Base-by-base conservation (phyloP, 2,113 vertebrate genomes). In the Seriola aureovittata region DNA sequence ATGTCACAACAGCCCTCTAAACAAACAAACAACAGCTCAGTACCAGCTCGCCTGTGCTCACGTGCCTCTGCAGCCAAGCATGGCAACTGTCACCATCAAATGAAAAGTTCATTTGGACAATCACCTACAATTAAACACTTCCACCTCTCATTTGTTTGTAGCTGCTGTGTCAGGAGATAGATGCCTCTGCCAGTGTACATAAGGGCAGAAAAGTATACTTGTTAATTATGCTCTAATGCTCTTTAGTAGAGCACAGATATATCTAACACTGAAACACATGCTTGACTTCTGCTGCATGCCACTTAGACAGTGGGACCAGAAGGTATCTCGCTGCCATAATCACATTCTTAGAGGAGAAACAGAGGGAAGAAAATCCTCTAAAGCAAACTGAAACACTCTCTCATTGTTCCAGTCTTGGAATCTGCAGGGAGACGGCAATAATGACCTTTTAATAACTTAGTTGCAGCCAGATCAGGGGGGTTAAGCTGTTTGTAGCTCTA, bases 391-490 rank as follows among this genome's bases (percentile, higher is more conserved):
- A 86, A 89, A 88, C 82, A 75, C 81, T 78, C 84, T 72, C 78
- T 78, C 85, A 92, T 90, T 93, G 91, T 92, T 91, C 80, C 88
- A 71, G 77, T 79, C 75, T 82, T 64, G 68, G 85, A 85, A 85
- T 90, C 84, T 89, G 87, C 78, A 77, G 80, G 85, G 88, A 81
- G 84, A 87, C 58, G 29, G 46, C 84, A 92, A 76, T 92, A 90
- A 92, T 88, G 92, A 94, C 92, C 85, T 92, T 93, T 91, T 94
- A 92, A 93, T 91, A 93, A 93, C 90, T 88, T 88, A 82, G 90
- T 88, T 80, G 42, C 75, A 36, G 73, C 71, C 87, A 81, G 81
- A 87, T 87, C 36, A 14, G 74, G 77, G 68, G 74, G 80, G 85
- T 88, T 88, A 91, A 94, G 91, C 87, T 86, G 81, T 75, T 85